Percentiles rank a stretch among this genome's conserved stretches.
phyloP scores from a whole-genome alignment of 2,888 invertebrate genomes.

The Aphrophora alni region DNA sequence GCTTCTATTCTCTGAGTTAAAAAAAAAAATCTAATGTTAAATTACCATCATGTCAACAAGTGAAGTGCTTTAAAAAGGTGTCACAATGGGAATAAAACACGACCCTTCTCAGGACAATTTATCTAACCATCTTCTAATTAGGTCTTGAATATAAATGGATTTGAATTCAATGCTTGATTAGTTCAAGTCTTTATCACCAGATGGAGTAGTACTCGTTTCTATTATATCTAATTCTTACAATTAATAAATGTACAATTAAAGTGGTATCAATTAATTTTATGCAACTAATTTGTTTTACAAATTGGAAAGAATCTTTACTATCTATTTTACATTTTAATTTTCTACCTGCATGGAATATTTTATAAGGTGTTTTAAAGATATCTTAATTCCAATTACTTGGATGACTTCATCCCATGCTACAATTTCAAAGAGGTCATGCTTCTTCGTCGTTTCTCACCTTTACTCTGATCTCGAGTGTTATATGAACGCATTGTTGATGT shows the following conservation, averaged over 20 bases:
- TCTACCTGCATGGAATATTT: background rate
- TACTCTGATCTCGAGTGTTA: no score
- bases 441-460: no score
- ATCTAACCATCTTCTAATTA: background rate
- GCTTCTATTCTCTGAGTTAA: background rate
- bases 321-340: background rate
- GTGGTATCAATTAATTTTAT: background rate
- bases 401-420: background rate
- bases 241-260: background rate
- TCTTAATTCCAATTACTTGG: no score
- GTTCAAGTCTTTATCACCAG: background rate
- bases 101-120: background rate
- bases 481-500: no score
- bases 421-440: no score
- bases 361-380: no score
- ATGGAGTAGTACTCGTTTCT: background rate
- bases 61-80: background rate
- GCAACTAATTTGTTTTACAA: background rate
- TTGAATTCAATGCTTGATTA: background rate
- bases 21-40: background rate
- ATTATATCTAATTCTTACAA: background rate
- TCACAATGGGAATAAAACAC: background rate
- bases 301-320: background rate
- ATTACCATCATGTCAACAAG: background rate
- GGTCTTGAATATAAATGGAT: constrained; percentile 6